Evolutionary conservation across 2,797 vertebrate genomes (phyloP).

Genomic region (Spinus pinus): DNA sequence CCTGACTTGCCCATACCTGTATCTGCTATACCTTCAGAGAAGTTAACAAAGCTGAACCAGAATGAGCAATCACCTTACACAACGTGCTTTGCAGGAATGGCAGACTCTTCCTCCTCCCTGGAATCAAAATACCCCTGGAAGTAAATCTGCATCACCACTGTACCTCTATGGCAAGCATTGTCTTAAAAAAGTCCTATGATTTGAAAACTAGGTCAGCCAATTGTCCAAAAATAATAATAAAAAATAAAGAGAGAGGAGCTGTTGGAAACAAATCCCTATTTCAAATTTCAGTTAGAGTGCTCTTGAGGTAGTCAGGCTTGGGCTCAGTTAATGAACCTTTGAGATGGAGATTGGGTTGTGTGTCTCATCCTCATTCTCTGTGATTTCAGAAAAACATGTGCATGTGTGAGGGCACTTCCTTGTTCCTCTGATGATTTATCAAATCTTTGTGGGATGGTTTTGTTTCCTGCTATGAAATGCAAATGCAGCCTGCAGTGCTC

Average conservation of each 20-base stretch:
- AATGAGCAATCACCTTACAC: background rate
- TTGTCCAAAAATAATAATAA: background rate
- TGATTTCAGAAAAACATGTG: conserved; percentile 51
- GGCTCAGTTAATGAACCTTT: conserved; percentile 38
- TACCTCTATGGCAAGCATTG: background rate
- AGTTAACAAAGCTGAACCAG: background rate
- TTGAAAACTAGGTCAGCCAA: conserved; percentile 30
- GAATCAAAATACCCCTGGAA: background rate
- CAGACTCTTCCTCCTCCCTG: background rate
- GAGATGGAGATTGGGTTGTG: conserved; percentile 57
- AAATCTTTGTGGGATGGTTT: conserved; percentile 51
- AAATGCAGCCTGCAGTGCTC: conserved; percentile 47
- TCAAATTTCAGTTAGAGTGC: background rate
- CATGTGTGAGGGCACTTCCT: conserved; percentile 32
- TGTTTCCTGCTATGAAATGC: conserved; percentile 63
- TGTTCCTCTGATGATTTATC: conserved; percentile 66
- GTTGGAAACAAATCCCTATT: background rate
- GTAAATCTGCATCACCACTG: background rate
- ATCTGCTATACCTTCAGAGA: background rate
- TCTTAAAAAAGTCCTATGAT: background rate
- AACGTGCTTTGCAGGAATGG: background rate
- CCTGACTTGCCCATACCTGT: background rate
- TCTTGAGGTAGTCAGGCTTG: conserved; percentile 6
- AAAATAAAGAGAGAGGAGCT: background rate
- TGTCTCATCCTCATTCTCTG: conserved; percentile 30